Evolutionary conservation across 2,113 vertebrate species (phyloP).

Genomic region (Cacatua alba): DNA sequence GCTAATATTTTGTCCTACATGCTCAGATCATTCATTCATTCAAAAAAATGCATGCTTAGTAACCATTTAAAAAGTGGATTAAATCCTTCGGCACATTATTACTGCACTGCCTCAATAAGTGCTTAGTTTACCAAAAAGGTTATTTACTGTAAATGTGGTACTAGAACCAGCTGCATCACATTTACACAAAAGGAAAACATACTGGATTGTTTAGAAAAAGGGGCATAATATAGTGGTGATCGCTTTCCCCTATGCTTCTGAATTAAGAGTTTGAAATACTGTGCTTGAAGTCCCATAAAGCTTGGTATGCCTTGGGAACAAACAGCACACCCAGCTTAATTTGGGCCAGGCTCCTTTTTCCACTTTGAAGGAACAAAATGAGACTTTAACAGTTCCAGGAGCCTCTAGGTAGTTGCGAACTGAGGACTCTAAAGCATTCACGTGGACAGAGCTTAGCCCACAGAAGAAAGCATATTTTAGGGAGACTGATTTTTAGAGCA

Average conservation of each 20-base stretch:
- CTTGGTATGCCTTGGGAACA: constrained; percentile 75
- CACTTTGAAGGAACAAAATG: constrained; percentile 76
- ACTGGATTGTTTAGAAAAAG: constrained; percentile 77
- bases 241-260: constrained; percentile 69
- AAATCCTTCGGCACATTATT: constrained; percentile 58
- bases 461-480: background rate
- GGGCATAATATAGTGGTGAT: constrained; percentile 68
- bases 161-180: constrained; percentile 75
- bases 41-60: constrained; percentile 11
- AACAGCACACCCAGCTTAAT: constrained; percentile 74
- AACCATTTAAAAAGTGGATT: constrained; percentile 51
- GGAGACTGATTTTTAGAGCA: background rate
- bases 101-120: constrained; percentile 24
- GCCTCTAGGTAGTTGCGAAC: constrained; percentile 30
- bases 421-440: constrained; percentile 36
- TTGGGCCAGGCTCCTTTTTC: constrained; percentile 76
- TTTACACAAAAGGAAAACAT: constrained; percentile 74
- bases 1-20: background rate
- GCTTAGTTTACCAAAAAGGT: constrained; percentile 70
- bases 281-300: constrained; percentile 78
- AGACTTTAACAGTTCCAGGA: constrained; percentile 67
- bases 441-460: background rate
- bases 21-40: constrained; percentile 6
- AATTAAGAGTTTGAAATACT: constrained; percentile 78
- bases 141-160: constrained; percentile 65